phyloP scores from a whole-genome alignment of 2,797 vertebrate genomes.

The Fringilla coelebs region DNA sequence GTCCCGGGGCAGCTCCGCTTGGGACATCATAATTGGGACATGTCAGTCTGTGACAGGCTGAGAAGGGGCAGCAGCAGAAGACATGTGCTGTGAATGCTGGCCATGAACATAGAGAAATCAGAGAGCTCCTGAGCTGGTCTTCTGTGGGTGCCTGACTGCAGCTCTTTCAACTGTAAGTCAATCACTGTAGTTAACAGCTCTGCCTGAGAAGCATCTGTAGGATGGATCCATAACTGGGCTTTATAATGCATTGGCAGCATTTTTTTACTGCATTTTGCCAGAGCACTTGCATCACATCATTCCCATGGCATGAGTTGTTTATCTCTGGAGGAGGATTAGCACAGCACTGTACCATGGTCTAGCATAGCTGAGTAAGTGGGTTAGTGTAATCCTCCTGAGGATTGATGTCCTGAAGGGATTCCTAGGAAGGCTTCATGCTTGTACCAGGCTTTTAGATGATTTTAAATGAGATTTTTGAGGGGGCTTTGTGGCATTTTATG shows the following conservation, averaged over 20 bases:
- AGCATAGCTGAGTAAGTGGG: neutral
- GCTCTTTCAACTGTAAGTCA: neutral
- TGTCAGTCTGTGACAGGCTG: neutral
- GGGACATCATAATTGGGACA: neutral
- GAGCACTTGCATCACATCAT: neutral
- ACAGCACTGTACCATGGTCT: neutral
- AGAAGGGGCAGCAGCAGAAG: neutral
- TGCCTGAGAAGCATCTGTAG: neutral
- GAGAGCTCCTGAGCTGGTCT: neutral
- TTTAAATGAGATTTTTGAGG: neutral
- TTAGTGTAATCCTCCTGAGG: neutral
- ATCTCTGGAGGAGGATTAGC: neutral
- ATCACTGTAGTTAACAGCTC: neutral
- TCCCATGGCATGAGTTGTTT: neutral
- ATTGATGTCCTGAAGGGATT: neutral
- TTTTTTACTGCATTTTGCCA: neutral
- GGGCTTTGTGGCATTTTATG: neutral
- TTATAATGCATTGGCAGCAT: neutral
- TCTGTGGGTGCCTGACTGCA: neutral
- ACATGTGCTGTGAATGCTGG: neutral
- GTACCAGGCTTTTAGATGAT: neutral
- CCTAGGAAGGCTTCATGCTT: neutral
- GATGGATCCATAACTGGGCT: neutral
- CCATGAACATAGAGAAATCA: neutral
- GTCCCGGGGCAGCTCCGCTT: neutral